Conservation (phyloP, 1,140 invertebrate species). For the Listronotus bonariensis region DNA sequence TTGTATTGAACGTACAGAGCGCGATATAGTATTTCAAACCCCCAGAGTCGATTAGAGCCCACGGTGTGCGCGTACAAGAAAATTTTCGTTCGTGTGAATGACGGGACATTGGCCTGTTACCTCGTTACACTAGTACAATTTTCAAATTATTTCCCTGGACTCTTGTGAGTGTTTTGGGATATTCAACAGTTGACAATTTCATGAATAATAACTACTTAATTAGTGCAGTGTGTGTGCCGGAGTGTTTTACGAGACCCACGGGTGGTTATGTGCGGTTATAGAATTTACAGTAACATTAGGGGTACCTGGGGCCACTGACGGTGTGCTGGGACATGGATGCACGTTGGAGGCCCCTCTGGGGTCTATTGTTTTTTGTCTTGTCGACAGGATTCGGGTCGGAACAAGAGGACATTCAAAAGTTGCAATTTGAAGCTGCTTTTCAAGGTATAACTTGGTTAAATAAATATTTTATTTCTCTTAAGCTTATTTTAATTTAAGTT, state of each 20-base stretch:
- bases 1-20: constrained; percentile 45
- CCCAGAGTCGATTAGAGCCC: constrained; percentile 39
- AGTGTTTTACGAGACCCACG: constrained; percentile 45
- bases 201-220: constrained; percentile 48
- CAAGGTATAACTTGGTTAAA: constrained; percentile 42
- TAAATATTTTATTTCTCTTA: neutral
- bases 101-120: constrained; percentile 16
- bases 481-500: too few species aligned
- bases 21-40: constrained; percentile 46
- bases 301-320: constrained; percentile 36
- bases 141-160: neutral
- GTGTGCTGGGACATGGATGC: constrained; percentile 38
- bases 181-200: constrained; percentile 48
- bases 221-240: constrained; percentile 42
- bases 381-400: constrained; percentile 31
- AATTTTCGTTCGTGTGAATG: constrained; percentile 24
- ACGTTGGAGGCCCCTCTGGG: constrained; percentile 36
- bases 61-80: constrained; percentile 36
- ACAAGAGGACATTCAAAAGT: constrained; percentile 39
- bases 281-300: constrained; percentile 29
- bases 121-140: constrained; percentile 12
- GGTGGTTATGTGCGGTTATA: constrained; percentile 44
- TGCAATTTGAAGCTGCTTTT: constrained; percentile 49
- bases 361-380: constrained; percentile 37
- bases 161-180: constrained; percentile 10